Base-by-base conservation (phyloP, 1,140 invertebrate genomes). In the Drosophila santomea region DNA sequence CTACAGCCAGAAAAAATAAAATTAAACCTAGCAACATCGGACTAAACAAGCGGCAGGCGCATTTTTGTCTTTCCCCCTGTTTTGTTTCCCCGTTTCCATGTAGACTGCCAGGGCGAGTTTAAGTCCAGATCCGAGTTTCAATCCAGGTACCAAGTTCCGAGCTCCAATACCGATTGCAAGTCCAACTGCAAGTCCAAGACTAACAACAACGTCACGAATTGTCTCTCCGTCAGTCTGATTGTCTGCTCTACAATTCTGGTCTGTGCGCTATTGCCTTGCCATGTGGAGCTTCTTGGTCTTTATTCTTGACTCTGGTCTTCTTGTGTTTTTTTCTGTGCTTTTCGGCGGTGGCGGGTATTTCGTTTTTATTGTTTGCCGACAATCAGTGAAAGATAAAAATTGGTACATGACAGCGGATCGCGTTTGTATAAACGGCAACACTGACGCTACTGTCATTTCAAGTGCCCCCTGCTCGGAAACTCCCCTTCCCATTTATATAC, bases 351-450 rank as follows among this genome's bases (percentile, higher is more conserved):
- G 81, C 62, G 67, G 67, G 74, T 60, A 67, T 86, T 85, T 88
- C 59, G 85, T 90, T 90, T 90, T 89, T 89, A 90, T 90, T 89
- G 85, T 90, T 89, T 86, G 84, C 84, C 89, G 89, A 91, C 83
- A 89, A 91, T 90, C 86, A 90, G 81, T 78, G 78, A 74, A 90
- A 90, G 86, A 85, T 89, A 90, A 90, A 90, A 90, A 91, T 91
- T 84, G 83, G 88, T 91, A 90, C 88, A 90, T 90, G 88, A 90
- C 88, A 90, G 83, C 88, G 88, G 88, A 90, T 91, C 82, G 88
- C 88, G 88, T 91, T 90, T 88, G 88, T 90, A 91, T 90, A 90
- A 90, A 90, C 90, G 88, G 88, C 80, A 90, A 88, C 84, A 88
- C 79, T 83, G 82, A 91, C 88, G 82, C 86, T 90, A 90, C 85